Conservation (phyloP, 1,140 invertebrate species). For the Drosophila arawakana region DNA sequence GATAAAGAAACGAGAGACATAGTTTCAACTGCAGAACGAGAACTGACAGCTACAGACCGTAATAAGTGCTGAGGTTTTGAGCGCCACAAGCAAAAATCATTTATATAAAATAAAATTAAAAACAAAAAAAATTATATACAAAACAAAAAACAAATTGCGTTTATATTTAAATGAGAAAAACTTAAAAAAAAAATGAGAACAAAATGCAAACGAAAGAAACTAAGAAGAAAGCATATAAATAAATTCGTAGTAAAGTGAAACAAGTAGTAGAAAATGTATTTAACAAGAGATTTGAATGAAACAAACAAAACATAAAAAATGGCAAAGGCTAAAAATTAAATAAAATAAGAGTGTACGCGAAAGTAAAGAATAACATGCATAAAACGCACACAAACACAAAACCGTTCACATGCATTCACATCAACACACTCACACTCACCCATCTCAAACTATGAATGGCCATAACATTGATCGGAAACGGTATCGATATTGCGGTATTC, state of each 20-base stretch:
- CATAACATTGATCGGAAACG: conserved; percentile 33
- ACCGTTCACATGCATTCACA: conserved; percentile 7
- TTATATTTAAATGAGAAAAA: conserved; percentile 56
- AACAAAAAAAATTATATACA: conserved; percentile 39
- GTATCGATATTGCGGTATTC: conserved; percentile 37
- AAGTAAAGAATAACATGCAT: not conserved
- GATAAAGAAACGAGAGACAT: conserved; percentile 61
- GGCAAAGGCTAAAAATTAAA: not conserved
- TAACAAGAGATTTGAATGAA: conserved; percentile 19
- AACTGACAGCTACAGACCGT: conserved; percentile 64
- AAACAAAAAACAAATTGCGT: conserved; percentile 59
- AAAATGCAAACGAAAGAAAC: conserved; percentile 18
- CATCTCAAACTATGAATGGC: conserved; percentile 5
- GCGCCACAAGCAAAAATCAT: conserved; percentile 76
- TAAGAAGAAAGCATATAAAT: conserved; percentile 17
- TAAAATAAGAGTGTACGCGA: not conserved
- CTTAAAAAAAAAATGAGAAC: not conserved
- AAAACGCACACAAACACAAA: conserved; percentile 25
- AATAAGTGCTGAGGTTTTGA: conserved; percentile 68
- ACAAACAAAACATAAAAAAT: conserved; percentile 1
- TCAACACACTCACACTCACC: conserved; percentile 22
- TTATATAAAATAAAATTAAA: conserved; percentile 70
- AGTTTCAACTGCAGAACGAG: conserved; percentile 63
- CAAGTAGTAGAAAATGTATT: conserved; percentile 62
- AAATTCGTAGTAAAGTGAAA: conserved; percentile 47